Percentiles rank a stretch among this genome's conserved stretches.
These are phyloP conservation scores for Forbesichthys agassizii DNA, from an alignment of 2,113 vertebrate genomes.

Conservation along the genomic window DNA sequence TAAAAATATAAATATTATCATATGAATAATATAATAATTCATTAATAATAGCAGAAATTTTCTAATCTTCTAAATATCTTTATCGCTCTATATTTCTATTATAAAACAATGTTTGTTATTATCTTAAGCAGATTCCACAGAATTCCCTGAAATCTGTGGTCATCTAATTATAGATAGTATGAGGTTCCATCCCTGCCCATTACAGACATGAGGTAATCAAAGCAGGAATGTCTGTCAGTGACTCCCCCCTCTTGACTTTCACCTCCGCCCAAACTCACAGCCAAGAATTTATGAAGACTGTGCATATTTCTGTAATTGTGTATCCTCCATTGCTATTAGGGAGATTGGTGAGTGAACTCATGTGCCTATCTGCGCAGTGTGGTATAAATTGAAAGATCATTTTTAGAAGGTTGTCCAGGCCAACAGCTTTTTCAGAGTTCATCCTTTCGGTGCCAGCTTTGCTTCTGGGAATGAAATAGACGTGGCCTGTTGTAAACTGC, in stretches of 20 bases:
- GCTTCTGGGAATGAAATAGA: slow-evolving; percentile 52
- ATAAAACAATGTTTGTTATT: neutral
- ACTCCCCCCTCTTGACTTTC: slow-evolving; percentile 53
- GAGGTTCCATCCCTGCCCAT: slow-evolving; percentile 44
- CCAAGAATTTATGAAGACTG: slow-evolving; percentile 63
- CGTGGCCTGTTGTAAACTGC: slow-evolving; percentile 32
- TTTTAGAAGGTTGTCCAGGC: slow-evolving; percentile 53
- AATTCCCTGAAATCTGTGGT: slow-evolving; percentile 17
- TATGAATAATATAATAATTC: neutral
- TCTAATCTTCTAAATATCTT: too few species aligned
- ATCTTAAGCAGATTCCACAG: slow-evolving; percentile 16
- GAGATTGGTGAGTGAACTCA: slow-evolving; percentile 40
- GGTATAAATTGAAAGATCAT: slow-evolving; percentile 48
- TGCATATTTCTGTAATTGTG: slow-evolving; percentile 56
- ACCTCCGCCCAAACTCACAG: slow-evolving; percentile 38
- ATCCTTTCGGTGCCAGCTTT: slow-evolving; percentile 31
- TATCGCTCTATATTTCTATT: too few species aligned
- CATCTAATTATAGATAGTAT: slow-evolving; percentile 62
- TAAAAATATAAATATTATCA: neutral
- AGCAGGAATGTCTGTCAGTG: slow-evolving; percentile 53
- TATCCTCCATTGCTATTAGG: slow-evolving; percentile 25
- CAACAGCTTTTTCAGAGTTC: slow-evolving; percentile 47
- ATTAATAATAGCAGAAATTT: too few species aligned
- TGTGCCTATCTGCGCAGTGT: slow-evolving; percentile 19
- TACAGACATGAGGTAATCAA: slow-evolving; percentile 68